Evolutionary conservation across 1,140 invertebrate genomes (phyloP), one percentile per base, ranked within the genome.

Genomic region (Drosophila elegans): DNA sequence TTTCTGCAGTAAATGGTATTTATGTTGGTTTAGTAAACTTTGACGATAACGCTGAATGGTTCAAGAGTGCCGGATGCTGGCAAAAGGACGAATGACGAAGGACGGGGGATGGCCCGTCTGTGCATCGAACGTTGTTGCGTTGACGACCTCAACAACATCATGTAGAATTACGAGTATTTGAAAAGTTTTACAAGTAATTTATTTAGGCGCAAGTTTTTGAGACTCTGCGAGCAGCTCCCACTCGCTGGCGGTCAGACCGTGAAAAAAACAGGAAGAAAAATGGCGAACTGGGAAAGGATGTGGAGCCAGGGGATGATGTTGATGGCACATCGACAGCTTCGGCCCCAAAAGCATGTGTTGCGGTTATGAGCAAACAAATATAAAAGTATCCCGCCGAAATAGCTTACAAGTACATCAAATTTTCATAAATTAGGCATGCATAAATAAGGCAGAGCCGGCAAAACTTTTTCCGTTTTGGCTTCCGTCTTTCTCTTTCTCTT

Each of bases 121-220:
- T 80, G 81, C 76, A 86, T 39, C 56, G 57, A 74, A 68, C 55
- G 79, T 52, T 48, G 56, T 84, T 83, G 79, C 83, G 80, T 86
- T 86, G 83, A 88, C 83, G 84, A 89, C 84, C 84, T 84, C 84
- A 89, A 89, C 77, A 89, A 89, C 84, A 89, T 89, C 84, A 84
- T 89, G 85, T 78, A 80, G 84, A 89, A 89, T 89, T 89, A 89
- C 84, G 84, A 89, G 84, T 84, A 89, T 89, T 89, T 89, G 80
- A 89, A 89, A 89, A 89, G 85, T 89, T 89, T 89, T 83, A 78
- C 80, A 89, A 89, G 84, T 89, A 89, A 89, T 89, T 89, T 89
- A 89, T 89, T 89, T 89, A 89, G 84, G 84, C 84, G 80, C 80
- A 89, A 89, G 85, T 89, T 89, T 75, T 80, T 80, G 76, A 80